These are phyloP conservation scores for Apostichopus japonicus DNA, from an alignment of 35 echinoderm and acorn worm species.

Conservation along the genomic window DNA sequence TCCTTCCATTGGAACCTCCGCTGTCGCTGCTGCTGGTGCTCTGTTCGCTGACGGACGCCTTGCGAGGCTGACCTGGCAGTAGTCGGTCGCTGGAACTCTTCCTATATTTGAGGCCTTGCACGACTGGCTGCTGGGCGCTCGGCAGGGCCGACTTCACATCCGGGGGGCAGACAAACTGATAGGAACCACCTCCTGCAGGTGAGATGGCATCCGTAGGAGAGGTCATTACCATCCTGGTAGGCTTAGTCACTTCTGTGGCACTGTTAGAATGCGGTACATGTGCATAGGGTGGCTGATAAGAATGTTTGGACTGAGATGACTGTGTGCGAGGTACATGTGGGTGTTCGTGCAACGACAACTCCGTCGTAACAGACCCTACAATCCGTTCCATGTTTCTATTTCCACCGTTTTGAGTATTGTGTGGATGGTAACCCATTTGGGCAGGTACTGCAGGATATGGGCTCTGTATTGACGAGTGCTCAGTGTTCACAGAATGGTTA, in stretches of 20 bases:
- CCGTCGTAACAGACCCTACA: neutral
- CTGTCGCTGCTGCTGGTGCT: constrained; percentile 68
- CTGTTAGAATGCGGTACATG: neutral
- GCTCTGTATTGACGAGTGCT: neutral
- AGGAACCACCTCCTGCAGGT: neutral
- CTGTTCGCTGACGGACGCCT: constrained; percentile 43
- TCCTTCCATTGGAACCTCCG: constrained; percentile 53
- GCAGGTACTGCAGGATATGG: constrained; percentile 22
- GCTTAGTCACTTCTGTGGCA: neutral
- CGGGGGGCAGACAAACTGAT: constrained; percentile 50
- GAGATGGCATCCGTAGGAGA: neutral
- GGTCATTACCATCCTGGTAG: neutral
- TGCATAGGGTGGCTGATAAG: neutral
- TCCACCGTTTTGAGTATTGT: constrained; percentile 13
- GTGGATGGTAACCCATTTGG: neutral
- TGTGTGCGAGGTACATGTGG: neutral
- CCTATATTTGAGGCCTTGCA: neutral
- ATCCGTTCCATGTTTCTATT: constrained; percentile 4
- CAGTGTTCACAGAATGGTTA: neutral
- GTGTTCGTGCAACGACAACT: neutral
- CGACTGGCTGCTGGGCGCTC: constrained; percentile 17
- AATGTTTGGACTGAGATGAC: neutral
- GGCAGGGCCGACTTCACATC: constrained; percentile 47
- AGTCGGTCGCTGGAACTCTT: constrained; percentile 27
- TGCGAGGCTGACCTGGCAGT: neutral